These are phyloP conservation scores for Polietes domitor DNA, from an alignment of 2,888 invertebrate species.

Conservation along the genomic window DNA sequence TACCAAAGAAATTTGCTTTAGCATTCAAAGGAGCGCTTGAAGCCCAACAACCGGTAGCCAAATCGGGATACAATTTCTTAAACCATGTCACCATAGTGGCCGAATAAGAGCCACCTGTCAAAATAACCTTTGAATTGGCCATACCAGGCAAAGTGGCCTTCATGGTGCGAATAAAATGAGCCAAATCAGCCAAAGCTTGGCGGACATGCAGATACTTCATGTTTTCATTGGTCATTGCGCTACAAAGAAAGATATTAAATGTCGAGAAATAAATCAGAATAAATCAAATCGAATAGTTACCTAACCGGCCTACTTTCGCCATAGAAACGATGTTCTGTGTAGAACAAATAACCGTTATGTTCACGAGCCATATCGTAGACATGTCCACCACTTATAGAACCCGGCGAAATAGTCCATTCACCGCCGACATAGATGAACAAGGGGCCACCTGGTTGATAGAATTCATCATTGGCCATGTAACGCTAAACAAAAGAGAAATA, in stretches of 20 bases:
- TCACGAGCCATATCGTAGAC: conserved; percentile 83
- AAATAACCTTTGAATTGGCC: conserved; percentile 80
- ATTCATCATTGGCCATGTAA: conserved; percentile 82
- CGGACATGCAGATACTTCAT: conserved; percentile 84
- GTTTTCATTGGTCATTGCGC: conserved; percentile 83
- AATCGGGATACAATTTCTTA: conserved; percentile 85
- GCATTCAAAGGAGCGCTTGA: conserved; percentile 86
- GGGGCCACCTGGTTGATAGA: conserved; percentile 82
- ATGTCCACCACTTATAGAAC: conserved; percentile 83
- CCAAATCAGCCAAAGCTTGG: conserved; percentile 86
- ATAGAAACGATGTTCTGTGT: conserved; percentile 91
- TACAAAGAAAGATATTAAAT: conserved; percentile 75
- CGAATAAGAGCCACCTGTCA: conserved; percentile 86
- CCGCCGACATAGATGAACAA: conserved; percentile 86
- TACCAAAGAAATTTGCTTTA: conserved; percentile 83
- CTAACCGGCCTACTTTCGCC: conserved; percentile 85
- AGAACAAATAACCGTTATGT: conserved; percentile 85
- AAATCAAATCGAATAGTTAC: conserved; percentile 83
- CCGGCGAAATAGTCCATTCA: conserved; percentile 85
- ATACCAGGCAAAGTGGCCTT: conserved; percentile 78
- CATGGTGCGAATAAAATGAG: conserved; percentile 83
- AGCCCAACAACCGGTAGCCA: conserved; percentile 84
- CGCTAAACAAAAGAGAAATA: conserved; percentile 73
- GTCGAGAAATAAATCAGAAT: neutral
- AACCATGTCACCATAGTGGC: conserved; percentile 87